Percentiles rank a stretch among this genome's conserved stretches.
Conservation (phyloP, 2,113 vertebrate genomes). For the Thunnus maccoyii region DNA sequence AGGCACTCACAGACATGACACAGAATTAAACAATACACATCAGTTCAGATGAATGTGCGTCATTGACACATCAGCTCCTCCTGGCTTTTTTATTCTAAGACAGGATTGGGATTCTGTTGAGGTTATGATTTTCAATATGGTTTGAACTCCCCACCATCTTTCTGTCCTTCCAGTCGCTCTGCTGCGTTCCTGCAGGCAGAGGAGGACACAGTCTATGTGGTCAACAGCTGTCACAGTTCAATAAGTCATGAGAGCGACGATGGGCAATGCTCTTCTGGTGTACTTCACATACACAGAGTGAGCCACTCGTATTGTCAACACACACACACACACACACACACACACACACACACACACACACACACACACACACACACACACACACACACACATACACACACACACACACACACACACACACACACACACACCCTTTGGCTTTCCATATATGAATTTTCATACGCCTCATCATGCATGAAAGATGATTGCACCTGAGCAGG, state of each 20-base stretch:
- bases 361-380: background rate
- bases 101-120: background rate
- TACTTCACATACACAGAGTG: conserved; percentile 4
- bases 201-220: conserved; percentile 16
- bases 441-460: conserved; percentile 24
- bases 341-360: background rate
- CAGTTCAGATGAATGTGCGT: background rate
- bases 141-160: conserved; percentile 15
- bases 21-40: conserved; percentile 25
- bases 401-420: background rate
- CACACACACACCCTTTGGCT: background rate
- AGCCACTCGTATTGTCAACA: background rate
- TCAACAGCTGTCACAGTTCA: conserved; percentile 31
- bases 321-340: background rate
- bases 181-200: background rate
- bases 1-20: conserved; percentile 6
- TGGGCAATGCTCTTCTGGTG: conserved; percentile 24
- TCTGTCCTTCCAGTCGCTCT: conserved; percentile 7
- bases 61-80: background rate
- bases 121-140: conserved; percentile 1
- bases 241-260: conserved; percentile 31
- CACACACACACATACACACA: too few species aligned
- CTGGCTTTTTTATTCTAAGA: background rate
- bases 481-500: conserved; percentile 42
- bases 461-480: conserved; percentile 36